Percentiles rank a stretch among this genome's conserved stretches.
Conservation (phyloP, 2,888 invertebrate species). For the Diogma glabrata region DNA sequence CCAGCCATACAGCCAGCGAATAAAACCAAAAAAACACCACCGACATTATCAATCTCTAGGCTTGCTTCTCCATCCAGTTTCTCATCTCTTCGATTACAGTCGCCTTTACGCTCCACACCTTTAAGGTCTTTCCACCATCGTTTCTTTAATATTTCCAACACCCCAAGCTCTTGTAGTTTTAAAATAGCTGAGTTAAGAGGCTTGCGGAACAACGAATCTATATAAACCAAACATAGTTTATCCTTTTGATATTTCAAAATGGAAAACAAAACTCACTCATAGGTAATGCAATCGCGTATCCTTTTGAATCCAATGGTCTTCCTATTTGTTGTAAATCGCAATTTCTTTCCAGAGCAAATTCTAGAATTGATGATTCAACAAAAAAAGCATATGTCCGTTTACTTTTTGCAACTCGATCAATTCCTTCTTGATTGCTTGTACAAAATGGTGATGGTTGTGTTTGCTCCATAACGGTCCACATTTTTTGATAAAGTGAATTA, state of each 20-base stretch:
- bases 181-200: constrained; percentile 78
- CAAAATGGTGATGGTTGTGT: constrained; percentile 73
- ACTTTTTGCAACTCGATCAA: constrained; percentile 61
- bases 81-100: constrained; percentile 34
- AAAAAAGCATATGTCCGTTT: constrained; percentile 81
- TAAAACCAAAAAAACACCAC: constrained; percentile 82
- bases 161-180: constrained; percentile 80
- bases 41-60: constrained; percentile 52
- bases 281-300: constrained; percentile 87
- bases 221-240: constrained; percentile 13
- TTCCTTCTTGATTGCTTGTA: constrained; percentile 67
- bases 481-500: constrained; percentile 72
- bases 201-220: constrained; percentile 66
- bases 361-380: constrained; percentile 91
- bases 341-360: constrained; percentile 72
- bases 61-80: constrained; percentile 20
- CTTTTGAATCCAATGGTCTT: constrained; percentile 73
- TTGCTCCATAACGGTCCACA: constrained; percentile 83
- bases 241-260: not conserved
- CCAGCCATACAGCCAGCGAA: constrained; percentile 60
- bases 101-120: constrained; percentile 44
- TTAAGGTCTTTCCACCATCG: constrained; percentile 81
- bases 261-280: constrained; percentile 51
- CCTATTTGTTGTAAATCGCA: constrained; percentile 75
- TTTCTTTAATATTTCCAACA: constrained; percentile 66